Evolutionary conservation across 2,888 invertebrate species (phyloP), one percentile per base, ranked within the genome.

Genomic region (Aspidiotus rigidus): DNA sequence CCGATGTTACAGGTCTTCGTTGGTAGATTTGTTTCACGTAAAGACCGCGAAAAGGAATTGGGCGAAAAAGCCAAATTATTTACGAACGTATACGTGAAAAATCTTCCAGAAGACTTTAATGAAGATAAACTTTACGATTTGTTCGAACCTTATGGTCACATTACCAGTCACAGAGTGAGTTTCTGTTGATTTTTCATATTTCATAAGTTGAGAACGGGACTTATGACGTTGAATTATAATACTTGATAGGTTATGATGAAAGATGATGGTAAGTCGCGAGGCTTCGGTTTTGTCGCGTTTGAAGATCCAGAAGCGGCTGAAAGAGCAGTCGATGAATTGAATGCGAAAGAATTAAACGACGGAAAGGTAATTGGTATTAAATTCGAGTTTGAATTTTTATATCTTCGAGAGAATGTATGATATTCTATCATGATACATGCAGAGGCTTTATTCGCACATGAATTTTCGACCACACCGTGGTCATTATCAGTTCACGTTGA

Each of bases 271-370:
- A 89, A 90, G 77, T 90, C 93, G n/a, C 91, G 93, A 79, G 98
- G 99, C 41, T 99, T 99, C 80, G 99, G 99, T 42, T 99, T 99
- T 83, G 98, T 99, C 69, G 96, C 96, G 57, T 99, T 91, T 80
- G 95, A 97, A 79, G 93, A 93, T 76, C 92, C 97, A 39, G 97
- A 97, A 79, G 88, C 89, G 72, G 98, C 98, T 70, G 96, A 96
- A 78, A 86, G 86, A 76, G 97, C 97, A 73, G 94, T 95, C 16
- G 85, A 88, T 74, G 93, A 92, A 66, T 81, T 98, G 66, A 94
- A 98, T 80, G 93, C 91, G 54, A 93, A 90, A 77, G 93, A 93
- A 62, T 82, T 93, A 72, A 82, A 86, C 49, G 92, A 92, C 77
- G 90, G 90, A 40, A 92, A 91, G 72, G 76, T 76, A 72, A 13